Evolutionary conservation across 2,113 vertebrate species (phyloP), one percentile per base, ranked within the genome.

Genomic region (Nematolebias whitei): DNA sequence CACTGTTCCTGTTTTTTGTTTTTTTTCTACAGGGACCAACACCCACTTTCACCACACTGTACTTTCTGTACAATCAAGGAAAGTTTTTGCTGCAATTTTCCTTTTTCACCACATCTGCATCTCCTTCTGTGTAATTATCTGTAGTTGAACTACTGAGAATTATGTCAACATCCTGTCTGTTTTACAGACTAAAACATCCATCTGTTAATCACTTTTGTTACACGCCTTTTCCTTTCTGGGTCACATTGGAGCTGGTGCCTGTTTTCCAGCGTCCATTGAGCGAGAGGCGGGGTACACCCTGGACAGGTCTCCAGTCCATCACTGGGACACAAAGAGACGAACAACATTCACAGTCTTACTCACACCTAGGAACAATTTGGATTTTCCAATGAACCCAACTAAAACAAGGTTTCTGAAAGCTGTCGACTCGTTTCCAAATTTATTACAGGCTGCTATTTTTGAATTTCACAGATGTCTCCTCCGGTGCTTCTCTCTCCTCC

Each of bases 61-160:
- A 70, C 70, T 76, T 74, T 71, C 76, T 84, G 68, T 43, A 73
- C 76, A 85, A 66, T 43, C 13, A 44, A 52, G 61, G 63, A 45
- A 38, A 53, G 72, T 26, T 38, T 72, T 49, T 44, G 23, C 9
- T 48, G 63, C 59, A 52, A 59, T 78, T 63, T 61, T 32, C 1
- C 39, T 41, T 62, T 19, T 56, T 68, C 32, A 39, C 51, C 9
- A 24, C 20, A 61, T 22, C 56, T 60, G 61, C 60, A 43, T 45
- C 55, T 62, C 43, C n/a, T 49, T 22, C 44, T 48, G 44, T 50
- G 35, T 29, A 50, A 39, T 35, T 58, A 78, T 80, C 65, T 76
- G 68, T 78, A 68, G 59, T 68, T 74, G 68, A 74, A 50, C 29
- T 53, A 50, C 20, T 22, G 53, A 63, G 78, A 79, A 81, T 85